Evolutionary conservation across 2,797 vertebrate species (phyloP).

Genomic region (Ispidina picta): DNA sequence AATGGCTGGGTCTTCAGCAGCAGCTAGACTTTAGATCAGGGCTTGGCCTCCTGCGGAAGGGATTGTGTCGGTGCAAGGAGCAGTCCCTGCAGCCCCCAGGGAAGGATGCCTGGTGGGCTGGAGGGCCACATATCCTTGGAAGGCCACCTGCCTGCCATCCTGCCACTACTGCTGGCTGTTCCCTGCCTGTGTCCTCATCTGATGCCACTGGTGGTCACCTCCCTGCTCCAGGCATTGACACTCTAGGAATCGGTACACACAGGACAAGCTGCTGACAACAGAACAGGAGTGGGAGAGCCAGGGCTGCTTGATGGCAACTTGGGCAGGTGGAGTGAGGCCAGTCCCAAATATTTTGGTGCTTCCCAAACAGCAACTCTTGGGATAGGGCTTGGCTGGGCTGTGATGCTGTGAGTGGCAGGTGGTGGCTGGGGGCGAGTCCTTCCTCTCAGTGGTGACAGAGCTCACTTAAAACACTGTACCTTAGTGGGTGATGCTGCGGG

Average conservation of each 20-base stretch:
- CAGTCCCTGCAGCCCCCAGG: accelerated
- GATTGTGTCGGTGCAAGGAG: accelerated
- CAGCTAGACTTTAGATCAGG: not conserved
- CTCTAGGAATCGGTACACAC: not conserved
- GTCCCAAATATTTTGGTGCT: not conserved
- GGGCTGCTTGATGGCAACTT: not conserved
- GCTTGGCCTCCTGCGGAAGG: accelerated
- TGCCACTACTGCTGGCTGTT: accelerated
- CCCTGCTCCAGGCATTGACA: accelerated
- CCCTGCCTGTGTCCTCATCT: accelerated
- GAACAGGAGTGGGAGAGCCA: not conserved
- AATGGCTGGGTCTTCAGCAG: not conserved
- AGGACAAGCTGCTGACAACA: not conserved
- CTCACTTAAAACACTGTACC: not conserved
- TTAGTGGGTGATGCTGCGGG: not conserved
- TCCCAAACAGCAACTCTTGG: not conserved
- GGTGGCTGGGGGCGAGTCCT: not conserved
- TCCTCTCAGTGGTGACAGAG: not conserved
- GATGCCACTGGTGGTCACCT: accelerated
- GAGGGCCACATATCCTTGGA: accelerated
- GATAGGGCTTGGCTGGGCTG: not conserved
- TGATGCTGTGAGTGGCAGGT: not conserved
- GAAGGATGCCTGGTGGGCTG: not conserved
- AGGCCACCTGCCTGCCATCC: not conserved
- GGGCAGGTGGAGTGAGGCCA: not conserved